Base-by-base conservation (phyloP, 2,797 vertebrate species). In the Squalus acanthias region DNA sequence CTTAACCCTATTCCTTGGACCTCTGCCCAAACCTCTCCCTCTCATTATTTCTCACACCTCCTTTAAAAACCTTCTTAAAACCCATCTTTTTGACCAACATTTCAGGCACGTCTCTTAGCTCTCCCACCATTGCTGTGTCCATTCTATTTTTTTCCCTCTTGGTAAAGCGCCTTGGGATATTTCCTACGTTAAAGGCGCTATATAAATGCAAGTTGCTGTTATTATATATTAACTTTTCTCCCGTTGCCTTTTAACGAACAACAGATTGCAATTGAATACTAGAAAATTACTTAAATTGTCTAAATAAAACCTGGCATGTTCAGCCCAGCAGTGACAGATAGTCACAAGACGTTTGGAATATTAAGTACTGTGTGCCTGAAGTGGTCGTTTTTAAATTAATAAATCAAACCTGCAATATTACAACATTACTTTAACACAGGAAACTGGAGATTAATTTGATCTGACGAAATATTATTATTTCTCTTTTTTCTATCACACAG, bases 401-500 rank as follows among this genome's bases (percentile, higher is more conserved):
- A 50, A 50, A 85, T 85, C 57, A 63, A 15, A 50, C 82, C 82
- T 50, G 17, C 82, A 91, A n/a, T n/a, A n/a, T 65, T n/a, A n/a
- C 57, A 91, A 63, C 29, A 63, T n/a, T 89, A 24, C 24, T 70
- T 76, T 46, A 69, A 69, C 91, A 69, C 20, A 12, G 17, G 20
- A 20, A 67, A 93, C 24, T 33, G 33, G 89, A 65, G 33, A 22
- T 39, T 69, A 22, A 46, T 96, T 72, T 88, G 92, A 96, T 20
- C 65, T 60, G 67, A 33, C 85, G 12, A 12, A 85, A 96, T 69
- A 70, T 60, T 17, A 69, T 67, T 67, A 82, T 96, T 92, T 97
- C 96, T 96, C 87, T 76, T 70, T 96, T 88, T 3, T 96, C 72
- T 97, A 96, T 96, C 96, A 96, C 70, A 39, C 97, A 99, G 99